Conservation (phyloP, 2,888 invertebrate genomes). For the Thumatha senex region DNA sequence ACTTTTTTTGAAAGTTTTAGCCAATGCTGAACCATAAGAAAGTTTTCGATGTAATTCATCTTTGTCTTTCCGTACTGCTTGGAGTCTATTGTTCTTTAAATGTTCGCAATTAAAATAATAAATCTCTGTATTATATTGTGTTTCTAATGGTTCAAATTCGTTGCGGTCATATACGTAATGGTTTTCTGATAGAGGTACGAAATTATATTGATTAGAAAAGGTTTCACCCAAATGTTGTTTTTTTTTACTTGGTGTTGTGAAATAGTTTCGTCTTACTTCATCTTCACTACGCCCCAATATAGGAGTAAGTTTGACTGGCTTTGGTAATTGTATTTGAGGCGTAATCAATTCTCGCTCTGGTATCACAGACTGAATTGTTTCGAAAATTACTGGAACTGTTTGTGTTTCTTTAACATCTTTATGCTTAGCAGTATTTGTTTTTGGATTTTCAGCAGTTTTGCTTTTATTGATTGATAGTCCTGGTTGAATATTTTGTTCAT, state of each 20-base stretch:
- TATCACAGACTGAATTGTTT: no score
- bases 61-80: conserved; percentile 10
- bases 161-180: background rate
- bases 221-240: conserved; percentile 34
- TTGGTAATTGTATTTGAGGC: background rate
- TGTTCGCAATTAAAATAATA: background rate
- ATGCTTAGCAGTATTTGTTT: background rate
- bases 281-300: conserved; percentile 26
- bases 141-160: background rate
- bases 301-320: conserved; percentile 27
- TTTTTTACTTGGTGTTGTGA: conserved; percentile 30
- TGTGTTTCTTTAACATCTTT: background rate
- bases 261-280: conserved; percentile 33
- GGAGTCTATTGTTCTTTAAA: conserved; percentile 24
- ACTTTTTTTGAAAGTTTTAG: background rate
- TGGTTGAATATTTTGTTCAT: background rate
- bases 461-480: background rate
- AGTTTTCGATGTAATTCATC: background rate
- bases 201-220: conserved; percentile 3
- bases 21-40: background rate
- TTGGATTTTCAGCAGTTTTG: background rate
- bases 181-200: background rate
- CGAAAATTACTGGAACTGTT: background rate
- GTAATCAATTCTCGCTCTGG: no score
- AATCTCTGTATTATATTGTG: background rate